A percentile compares a stretch with the other conserved stretches of the same genome.
Conservation (phyloP, 2,797 vertebrate species). For the Mormyrops attenuatus region DNA sequence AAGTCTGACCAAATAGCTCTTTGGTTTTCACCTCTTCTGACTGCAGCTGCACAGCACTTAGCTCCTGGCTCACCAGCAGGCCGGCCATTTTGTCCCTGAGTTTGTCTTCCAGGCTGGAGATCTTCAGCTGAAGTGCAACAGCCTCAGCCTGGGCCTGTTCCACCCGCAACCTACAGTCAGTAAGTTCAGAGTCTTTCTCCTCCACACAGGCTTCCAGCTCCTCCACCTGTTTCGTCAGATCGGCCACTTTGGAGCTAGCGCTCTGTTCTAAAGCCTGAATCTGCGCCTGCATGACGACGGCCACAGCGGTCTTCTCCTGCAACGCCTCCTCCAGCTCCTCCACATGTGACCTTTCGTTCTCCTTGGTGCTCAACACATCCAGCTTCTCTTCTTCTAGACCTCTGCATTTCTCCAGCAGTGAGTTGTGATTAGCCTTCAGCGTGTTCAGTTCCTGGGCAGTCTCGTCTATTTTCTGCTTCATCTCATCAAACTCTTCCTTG, state of each 20-base stretch:
- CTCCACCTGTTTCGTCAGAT: slow-evolving; percentile 54
- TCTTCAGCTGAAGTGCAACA: slow-evolving; percentile 56
- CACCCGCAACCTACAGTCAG: slow-evolving; percentile 56
- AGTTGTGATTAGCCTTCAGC: slow-evolving; percentile 57
- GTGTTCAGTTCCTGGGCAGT: slow-evolving; percentile 62
- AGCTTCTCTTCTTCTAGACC: slow-evolving; percentile 45
- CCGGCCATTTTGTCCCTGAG: slow-evolving; percentile 75
- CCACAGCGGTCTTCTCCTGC: slow-evolving; percentile 53
- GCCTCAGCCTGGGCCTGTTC: slow-evolving; percentile 59
- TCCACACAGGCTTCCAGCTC: slow-evolving; percentile 62
- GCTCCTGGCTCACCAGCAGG: slow-evolving; percentile 71
- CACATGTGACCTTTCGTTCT: slow-evolving; percentile 33
- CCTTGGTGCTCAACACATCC: slow-evolving; percentile 34
- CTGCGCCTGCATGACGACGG: slow-evolving; percentile 60
- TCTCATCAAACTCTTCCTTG: slow-evolving; percentile 61
- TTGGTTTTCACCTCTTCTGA: slow-evolving; percentile 28
- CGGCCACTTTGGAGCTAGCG: slow-evolving; percentile 48
- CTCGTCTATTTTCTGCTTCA: slow-evolving; percentile 64
- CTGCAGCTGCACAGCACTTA: slow-evolving; percentile 69
- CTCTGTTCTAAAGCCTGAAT: slow-evolving; percentile 62
- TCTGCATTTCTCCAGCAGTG: slow-evolving; percentile 48
- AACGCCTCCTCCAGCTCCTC: slow-evolving; percentile 55
- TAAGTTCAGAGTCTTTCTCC: slow-evolving; percentile 71
- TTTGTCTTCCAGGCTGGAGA: slow-evolving; percentile 66
- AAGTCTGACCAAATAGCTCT: slow-evolving; percentile 24